Evolutionary conservation across 2,888 invertebrate species (phyloP), one percentile per base, ranked within the genome.

Genomic region (Glyphotaelius pellucidus): DNA sequence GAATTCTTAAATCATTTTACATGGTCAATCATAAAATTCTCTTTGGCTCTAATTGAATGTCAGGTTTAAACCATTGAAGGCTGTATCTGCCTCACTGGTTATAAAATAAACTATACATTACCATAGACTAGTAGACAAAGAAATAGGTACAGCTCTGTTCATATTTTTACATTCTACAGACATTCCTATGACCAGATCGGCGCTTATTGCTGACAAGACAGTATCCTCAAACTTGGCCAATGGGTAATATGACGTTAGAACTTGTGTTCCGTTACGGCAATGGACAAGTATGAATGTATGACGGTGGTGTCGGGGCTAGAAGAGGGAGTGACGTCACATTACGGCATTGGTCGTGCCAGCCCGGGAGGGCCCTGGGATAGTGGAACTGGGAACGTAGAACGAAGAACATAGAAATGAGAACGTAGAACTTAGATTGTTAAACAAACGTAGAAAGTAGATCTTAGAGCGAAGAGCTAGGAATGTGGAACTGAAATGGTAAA

Each of bases 271-370:
- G 67, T 67, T 67, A 67, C 67, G 67, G 67, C 7, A n/a, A n/a
- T 67, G 67, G 25, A 67, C 67, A 67, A 52, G n/a, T 25, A 67
- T 25, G 67, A 52, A 52, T 52, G 15, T 52, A 52, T n/a, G 67
- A 67, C 32, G 85, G 25, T 86, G 85, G 47, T n/a, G 25, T 12
- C 30, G 42, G 14, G 15, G 85, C 11, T 42, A 30, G 42, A n/a
- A 42, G 85, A 1, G 9, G n/a, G 85, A n/a, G 12, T 86, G 85
- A 86, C 85, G 85, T 86, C 85, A 86, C 85, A 42, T 38, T 47
- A 30, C 47, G 85, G 85, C 42, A 15, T 42, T 31, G 42, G 31
- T n/a, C 19, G 42, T 30, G 85, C 32, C 42, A 38, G 19, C 30
- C 11, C 19, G 84, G n/a, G 84, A 84, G 19, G 84, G 84, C 38